Evolutionary conservation across 2,797 vertebrate genomes (phyloP).

Genomic region (Petrocephalus schoutedeni): DNA sequence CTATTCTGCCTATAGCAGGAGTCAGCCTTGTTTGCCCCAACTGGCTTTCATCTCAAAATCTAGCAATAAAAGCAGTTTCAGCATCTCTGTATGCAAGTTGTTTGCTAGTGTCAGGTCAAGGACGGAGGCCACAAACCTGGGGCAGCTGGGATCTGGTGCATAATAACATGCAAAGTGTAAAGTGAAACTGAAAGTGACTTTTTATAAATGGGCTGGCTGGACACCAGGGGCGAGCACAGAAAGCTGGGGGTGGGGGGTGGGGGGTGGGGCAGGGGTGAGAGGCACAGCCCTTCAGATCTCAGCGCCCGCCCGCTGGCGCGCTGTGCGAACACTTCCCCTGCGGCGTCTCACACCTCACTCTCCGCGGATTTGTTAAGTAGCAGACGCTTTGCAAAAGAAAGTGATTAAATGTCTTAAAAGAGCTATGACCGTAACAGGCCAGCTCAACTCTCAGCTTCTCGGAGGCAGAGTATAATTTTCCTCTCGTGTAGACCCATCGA

Average conservation of each 20-base stretch:
- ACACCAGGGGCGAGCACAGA: not conserved
- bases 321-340: not conserved
- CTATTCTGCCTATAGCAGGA: not conserved
- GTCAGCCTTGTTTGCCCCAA: not conserved
- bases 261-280: not conserved
- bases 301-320: not conserved
- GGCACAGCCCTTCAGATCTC: not conserved
- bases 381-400: not conserved
- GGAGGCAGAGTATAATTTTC: not conserved
- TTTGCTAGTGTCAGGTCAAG: not conserved
- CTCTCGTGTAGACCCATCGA: not conserved
- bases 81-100: not conserved
- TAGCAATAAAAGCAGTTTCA: not conserved
- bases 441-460: not conserved
- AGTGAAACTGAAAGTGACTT: not conserved
- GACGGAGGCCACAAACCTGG: not conserved
- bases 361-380: not conserved
- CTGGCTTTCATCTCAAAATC: not conserved
- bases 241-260: not conserved
- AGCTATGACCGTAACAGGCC: not conserved
- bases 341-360: not conserved
- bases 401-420: not conserved
- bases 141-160: not conserved
- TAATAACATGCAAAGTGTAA: not conserved
- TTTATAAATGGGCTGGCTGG: not conserved